Conservation (phyloP, 2,797 vertebrate genomes). For the Gambelia wislizenii region DNA sequence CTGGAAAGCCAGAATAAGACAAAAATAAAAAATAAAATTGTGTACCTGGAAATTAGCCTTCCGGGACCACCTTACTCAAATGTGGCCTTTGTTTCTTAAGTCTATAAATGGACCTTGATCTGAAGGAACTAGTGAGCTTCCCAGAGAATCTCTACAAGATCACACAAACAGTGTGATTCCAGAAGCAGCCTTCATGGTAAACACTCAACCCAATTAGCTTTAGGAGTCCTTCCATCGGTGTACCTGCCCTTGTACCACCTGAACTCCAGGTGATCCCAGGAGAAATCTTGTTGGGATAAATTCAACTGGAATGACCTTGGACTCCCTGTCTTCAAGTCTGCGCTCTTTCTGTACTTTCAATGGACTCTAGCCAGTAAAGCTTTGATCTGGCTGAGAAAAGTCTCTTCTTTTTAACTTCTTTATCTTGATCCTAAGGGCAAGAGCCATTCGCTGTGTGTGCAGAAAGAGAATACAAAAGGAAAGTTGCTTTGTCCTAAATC, state of each 20-base stretch:
- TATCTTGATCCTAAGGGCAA: background rate
- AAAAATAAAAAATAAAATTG: background rate
- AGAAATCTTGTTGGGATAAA: background rate
- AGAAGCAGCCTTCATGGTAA: background rate
- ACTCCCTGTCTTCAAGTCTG: background rate
- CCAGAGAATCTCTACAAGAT: background rate
- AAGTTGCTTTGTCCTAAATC: background rate
- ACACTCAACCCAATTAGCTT: background rate
- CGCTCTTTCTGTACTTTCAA: background rate
- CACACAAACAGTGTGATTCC: background rate
- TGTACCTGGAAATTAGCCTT: background rate
- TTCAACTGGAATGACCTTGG: background rate
- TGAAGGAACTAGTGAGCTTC: background rate
- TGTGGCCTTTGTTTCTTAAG: background rate
- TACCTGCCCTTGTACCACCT: background rate
- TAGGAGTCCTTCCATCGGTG: background rate
- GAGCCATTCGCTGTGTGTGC: background rate
- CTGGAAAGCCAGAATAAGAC: background rate
- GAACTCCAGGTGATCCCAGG: background rate
- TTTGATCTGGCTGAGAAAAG: background rate
- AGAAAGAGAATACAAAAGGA: background rate
- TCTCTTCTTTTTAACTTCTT: background rate
- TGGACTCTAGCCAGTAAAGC: background rate
- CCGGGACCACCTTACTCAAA: background rate
- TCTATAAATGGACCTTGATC: background rate